Evolutionary conservation across 2,888 invertebrate species (phyloP).

Genomic region (Apocheima hispidaria): DNA sequence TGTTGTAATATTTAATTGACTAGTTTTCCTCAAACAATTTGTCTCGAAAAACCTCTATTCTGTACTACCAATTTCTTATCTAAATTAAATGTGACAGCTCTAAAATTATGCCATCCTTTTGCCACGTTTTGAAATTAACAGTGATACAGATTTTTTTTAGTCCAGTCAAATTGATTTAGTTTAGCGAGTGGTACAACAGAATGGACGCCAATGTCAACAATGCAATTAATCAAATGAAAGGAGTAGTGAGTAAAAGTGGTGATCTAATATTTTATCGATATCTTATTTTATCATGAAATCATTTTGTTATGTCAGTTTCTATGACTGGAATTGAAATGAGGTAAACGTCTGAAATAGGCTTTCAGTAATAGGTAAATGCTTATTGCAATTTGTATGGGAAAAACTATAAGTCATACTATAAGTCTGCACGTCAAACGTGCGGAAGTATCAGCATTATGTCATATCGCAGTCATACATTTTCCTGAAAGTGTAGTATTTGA

Average conservation of each 20-base stretch:
- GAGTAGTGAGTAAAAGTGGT: slow-evolving; percentile 43
- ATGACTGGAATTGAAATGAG: slow-evolving; percentile 23
- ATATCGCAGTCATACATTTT: slow-evolving; percentile 6
- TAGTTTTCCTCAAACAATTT: slow-evolving; percentile 24
- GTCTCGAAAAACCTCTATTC: too few species aligned
- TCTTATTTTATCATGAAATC: slow-evolving; percentile 17
- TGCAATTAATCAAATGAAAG: slow-evolving; percentile 18
- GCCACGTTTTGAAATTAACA: too few species aligned
- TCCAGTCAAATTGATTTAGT: too few species aligned
- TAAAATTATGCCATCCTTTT: too few species aligned
- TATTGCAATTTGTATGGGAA: slow-evolving; percentile 10
- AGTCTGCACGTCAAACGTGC: slow-evolving; percentile 13
- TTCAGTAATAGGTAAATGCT: slow-evolving; percentile 3
- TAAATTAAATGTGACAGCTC: too few species aligned
- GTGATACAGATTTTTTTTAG: too few species aligned
- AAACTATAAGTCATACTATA: slow-evolving; percentile 4
- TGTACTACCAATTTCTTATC: too few species aligned
- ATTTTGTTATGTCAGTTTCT: slow-evolving; percentile 18
- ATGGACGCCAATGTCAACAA: slow-evolving; percentile 25
- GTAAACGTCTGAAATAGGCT: slow-evolving; percentile 28
- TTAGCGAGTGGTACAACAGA: too few species aligned
- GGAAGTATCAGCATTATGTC: slow-evolving; percentile 12
- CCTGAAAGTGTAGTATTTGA: background rate
- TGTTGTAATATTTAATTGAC: slow-evolving; percentile 2
- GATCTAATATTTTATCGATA: slow-evolving; percentile 42